phyloP scores from a whole-genome alignment of 2,113 vertebrate genomes.

The Dicaeum eximium region DNA sequence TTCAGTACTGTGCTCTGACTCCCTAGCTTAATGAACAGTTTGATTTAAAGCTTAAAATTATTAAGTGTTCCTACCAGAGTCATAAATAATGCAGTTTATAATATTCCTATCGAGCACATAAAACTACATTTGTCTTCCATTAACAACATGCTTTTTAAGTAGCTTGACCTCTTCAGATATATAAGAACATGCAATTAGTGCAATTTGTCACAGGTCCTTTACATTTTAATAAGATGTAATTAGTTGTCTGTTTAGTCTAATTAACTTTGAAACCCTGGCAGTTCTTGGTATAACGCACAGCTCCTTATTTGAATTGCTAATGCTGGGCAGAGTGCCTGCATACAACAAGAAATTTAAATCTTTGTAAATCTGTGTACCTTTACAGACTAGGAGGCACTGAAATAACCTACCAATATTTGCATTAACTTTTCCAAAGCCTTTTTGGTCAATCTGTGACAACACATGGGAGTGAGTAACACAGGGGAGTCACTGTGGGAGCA shows the following conservation, averaged over 20 bases:
- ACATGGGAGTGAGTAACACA: not conserved
- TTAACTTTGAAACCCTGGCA: slow-evolving; percentile 76
- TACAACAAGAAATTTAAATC: slow-evolving; percentile 18
- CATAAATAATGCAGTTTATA: slow-evolving; percentile 78
- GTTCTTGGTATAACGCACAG: slow-evolving; percentile 61
- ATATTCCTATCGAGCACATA: slow-evolving; percentile 72
- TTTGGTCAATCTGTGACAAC: not conserved
- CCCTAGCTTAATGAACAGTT: slow-evolving; percentile 70
- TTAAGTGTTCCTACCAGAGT: slow-evolving; percentile 68
- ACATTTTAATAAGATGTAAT: slow-evolving; percentile 77
- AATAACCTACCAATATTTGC: not conserved
- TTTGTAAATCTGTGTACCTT: not conserved
- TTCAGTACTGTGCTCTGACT: slow-evolving; percentile 47
- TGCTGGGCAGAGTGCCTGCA: slow-evolving; percentile 41
- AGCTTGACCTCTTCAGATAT: slow-evolving; percentile 75
- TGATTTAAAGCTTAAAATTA: slow-evolving; percentile 75
- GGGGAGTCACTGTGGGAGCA: rapidly evolving
- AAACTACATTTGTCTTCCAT: slow-evolving; percentile 77
- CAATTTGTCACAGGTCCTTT: slow-evolving; percentile 80
- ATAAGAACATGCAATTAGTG: slow-evolving; percentile 72
- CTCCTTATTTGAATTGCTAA: slow-evolving; percentile 74
- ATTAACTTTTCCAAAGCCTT: not conserved
- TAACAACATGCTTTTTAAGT: slow-evolving; percentile 70
- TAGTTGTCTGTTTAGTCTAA: slow-evolving; percentile 80
- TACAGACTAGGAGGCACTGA: not conserved